Conservation (phyloP, 2,113 vertebrate genomes). For the Aythya baeri region DNA sequence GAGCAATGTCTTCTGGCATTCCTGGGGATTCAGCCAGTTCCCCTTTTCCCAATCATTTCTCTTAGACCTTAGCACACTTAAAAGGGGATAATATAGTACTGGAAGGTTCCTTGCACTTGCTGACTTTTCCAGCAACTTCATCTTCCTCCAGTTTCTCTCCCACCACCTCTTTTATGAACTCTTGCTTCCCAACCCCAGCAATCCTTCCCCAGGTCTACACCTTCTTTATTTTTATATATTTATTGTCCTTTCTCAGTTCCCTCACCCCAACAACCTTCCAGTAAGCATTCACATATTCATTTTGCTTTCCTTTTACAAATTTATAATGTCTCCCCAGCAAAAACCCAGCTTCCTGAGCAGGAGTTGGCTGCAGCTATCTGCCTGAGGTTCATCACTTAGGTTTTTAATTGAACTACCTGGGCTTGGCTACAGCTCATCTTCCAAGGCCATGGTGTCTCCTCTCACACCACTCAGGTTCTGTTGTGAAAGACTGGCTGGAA, state of each 20-base stretch:
- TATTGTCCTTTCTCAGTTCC: neutral
- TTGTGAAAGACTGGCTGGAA: neutral
- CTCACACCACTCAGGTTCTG: neutral
- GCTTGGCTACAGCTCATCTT: neutral
- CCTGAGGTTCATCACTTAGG: neutral
- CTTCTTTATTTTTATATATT: neutral
- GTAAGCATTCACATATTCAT: neutral
- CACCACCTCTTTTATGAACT: neutral
- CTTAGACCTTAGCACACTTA: neutral
- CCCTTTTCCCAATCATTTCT: neutral
- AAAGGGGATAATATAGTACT: neutral
- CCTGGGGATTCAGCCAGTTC: neutral
- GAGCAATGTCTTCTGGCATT: neutral
- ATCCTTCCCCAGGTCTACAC: neutral
- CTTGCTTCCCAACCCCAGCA: neutral
- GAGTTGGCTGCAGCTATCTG: neutral
- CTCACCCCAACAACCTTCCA: neutral
- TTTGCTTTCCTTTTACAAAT: neutral
- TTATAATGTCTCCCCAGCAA: neutral
- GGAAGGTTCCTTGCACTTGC: neutral
- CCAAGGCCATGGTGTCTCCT: neutral
- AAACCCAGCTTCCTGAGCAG: neutral
- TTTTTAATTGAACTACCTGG: neutral
- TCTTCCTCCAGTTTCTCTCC: neutral
- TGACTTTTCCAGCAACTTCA: neutral